Evolutionary conservation across 2,888 invertebrate species (phyloP).

Genomic region (Andrena haemorrhoa): DNA sequence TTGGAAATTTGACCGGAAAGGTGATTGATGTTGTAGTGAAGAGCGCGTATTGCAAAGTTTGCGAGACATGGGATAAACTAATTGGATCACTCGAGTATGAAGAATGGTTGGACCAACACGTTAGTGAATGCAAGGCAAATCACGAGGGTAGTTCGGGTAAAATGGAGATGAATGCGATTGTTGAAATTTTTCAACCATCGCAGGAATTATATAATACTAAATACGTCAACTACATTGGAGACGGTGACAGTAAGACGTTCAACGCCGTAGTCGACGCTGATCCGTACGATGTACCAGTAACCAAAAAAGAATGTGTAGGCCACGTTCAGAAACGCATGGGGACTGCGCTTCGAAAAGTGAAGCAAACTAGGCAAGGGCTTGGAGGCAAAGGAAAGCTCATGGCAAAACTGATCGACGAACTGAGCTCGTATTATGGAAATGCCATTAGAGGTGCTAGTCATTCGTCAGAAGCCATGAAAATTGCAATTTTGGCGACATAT

Average conservation of each 20-base stretch:
- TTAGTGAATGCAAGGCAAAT: conserved; percentile 10
- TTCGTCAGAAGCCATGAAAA: conserved; percentile 58
- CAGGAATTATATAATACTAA: conserved; percentile 28
- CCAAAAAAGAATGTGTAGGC: background rate
- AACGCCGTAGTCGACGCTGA: conserved; percentile 33
- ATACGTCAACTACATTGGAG: conserved; percentile 41
- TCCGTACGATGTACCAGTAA: conserved; percentile 31
- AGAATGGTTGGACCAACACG: conserved; percentile 1
- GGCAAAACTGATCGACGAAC: conserved; percentile 23
- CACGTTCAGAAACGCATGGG: conserved; percentile 44
- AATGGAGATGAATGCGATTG: conserved; percentile 31
- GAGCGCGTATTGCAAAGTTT: conserved; percentile 13
- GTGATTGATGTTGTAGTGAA: conserved; percentile 2
- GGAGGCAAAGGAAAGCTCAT: conserved; percentile 44
- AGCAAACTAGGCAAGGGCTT: conserved; percentile 39
- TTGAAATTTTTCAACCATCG: conserved; percentile 38
- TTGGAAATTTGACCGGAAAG: conserved; percentile 2
- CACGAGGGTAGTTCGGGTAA: conserved; percentile 33
- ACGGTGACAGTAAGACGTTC: conserved; percentile 45
- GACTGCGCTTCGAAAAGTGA: conserved; percentile 31
- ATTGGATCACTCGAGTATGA: background rate
- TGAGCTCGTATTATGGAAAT: conserved; percentile 65
- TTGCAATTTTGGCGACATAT: conserved; percentile 67
- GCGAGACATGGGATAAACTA: conserved; percentile 1
- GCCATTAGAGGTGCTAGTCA: too few species aligned